These are phyloP conservation scores for Saimiri boliviensis DNA, from an alignment of 2,113 vertebrate genomes.

Conservation along the genomic window DNA sequence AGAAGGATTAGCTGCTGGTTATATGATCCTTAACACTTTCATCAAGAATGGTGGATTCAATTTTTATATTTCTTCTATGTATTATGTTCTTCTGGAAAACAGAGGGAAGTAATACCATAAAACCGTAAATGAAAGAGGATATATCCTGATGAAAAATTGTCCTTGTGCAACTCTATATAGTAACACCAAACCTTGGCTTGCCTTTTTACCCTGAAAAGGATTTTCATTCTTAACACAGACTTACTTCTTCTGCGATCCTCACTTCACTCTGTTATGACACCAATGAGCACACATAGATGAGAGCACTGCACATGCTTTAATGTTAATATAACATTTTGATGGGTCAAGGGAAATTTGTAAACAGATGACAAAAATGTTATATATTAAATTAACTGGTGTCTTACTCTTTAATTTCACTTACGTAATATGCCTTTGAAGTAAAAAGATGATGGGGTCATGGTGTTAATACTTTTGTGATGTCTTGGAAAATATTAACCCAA, in stretches of 20 bases:
- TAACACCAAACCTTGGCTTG: not conserved
- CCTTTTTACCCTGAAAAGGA: not conserved
- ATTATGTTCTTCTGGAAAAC: constrained; percentile 2
- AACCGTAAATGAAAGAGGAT: not conserved
- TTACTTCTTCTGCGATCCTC: not conserved
- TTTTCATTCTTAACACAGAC: not conserved
- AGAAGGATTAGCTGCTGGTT: not conserved
- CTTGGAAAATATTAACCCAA: constrained; percentile 14
- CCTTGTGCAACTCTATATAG: not conserved
- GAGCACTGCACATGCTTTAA: not conserved
- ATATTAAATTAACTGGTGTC: not conserved
- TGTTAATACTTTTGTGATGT: not conserved
- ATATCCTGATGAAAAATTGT: not conserved
- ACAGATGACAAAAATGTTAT: not conserved
- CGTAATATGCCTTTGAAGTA: constrained; percentile 15
- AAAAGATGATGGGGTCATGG: not conserved
- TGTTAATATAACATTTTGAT: not conserved
- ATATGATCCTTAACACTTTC: constrained; percentile 10
- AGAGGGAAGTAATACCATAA: not conserved
- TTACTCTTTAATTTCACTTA: not conserved
- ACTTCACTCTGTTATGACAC: not conserved
- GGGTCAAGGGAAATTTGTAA: not conserved
- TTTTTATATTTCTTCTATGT: constrained; percentile 22
- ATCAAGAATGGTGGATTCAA: not conserved
- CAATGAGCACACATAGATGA: not conserved